Percentiles rank a stretch among this genome's conserved stretches.
phyloP scores from a whole-genome alignment of 2,797 vertebrate species.

The Eulemur rubriventer region DNA sequence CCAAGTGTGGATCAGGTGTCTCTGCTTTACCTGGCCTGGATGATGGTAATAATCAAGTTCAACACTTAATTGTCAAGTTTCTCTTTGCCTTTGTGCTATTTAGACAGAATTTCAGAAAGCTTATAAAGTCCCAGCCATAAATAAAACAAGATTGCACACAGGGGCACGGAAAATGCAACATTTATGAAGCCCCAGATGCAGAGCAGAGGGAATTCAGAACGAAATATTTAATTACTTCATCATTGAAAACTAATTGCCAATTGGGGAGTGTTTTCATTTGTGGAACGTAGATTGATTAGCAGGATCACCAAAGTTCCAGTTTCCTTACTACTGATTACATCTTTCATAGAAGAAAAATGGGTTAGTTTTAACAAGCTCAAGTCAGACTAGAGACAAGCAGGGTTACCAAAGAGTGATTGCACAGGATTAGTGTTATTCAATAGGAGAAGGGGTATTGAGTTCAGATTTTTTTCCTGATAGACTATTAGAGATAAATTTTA shows the following conservation, averaged over 20 bases:
- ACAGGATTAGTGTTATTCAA: slow-evolving; percentile 74
- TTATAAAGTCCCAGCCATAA: slow-evolving; percentile 58
- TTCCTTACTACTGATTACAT: slow-evolving; percentile 79
- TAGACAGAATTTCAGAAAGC: slow-evolving; percentile 55
- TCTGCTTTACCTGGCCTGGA: slow-evolving; percentile 30
- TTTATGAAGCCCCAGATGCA: slow-evolving; percentile 42
- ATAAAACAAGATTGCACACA: slow-evolving; percentile 64
- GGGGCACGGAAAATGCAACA: slow-evolving; percentile 44
- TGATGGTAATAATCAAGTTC: slow-evolving; percentile 44
- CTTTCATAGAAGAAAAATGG: slow-evolving; percentile 78
- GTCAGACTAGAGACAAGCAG: slow-evolving; percentile 64
- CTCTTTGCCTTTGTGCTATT: slow-evolving; percentile 49
- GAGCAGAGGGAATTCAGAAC: slow-evolving; percentile 67
- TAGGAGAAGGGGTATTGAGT: slow-evolving; percentile 73
- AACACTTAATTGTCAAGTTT: slow-evolving; percentile 58
- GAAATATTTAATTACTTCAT: slow-evolving; percentile 78
- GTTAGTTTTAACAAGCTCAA: slow-evolving; percentile 74
- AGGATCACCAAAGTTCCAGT: slow-evolving; percentile 69
- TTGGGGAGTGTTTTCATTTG: slow-evolving; percentile 71
- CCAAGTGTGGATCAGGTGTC: slow-evolving; percentile 41
- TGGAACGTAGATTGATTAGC: slow-evolving; percentile 76
- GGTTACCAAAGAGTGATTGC: slow-evolving; percentile 72
- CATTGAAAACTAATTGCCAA: slow-evolving; percentile 74
- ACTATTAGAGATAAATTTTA: slow-evolving; percentile 79
- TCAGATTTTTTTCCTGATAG: slow-evolving; percentile 64